These are phyloP conservation scores for Odontesthes bonariensis DNA, from an alignment of 2,113 vertebrate genomes.

Conservation along the genomic window DNA sequence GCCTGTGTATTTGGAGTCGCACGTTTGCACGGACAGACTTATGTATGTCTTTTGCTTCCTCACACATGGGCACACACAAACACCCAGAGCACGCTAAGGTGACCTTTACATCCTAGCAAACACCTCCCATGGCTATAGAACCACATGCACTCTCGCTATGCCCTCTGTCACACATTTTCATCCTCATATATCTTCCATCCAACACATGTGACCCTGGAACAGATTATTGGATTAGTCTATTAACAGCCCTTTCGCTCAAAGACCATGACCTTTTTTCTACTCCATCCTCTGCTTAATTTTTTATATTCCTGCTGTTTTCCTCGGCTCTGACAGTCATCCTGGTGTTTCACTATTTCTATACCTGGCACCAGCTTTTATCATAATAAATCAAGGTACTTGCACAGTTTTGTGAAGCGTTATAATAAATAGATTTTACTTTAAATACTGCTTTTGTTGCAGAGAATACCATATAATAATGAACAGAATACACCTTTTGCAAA, in stretches of 20 bases:
- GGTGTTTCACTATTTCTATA: background rate
- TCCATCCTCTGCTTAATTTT: conserved; percentile 10
- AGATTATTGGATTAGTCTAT: conserved; percentile 59
- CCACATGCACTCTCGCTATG: background rate
- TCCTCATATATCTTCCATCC: conserved; percentile 32
- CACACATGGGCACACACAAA: conserved; percentile 12
- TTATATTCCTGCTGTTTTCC: background rate
- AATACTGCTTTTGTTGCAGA: background rate
- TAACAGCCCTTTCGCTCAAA: conserved; percentile 31
- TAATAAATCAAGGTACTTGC: too few species aligned
- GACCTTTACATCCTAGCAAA: conserved; percentile 53
- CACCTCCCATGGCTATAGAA: conserved; percentile 20
- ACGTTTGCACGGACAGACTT: background rate
- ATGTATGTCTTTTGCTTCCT: background rate
- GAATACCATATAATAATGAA: too few species aligned
- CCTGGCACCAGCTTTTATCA: too few species aligned
- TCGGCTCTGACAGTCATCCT: background rate
- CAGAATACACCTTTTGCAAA: too few species aligned
- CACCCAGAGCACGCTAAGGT: conserved; percentile 44
- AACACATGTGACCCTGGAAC: conserved; percentile 33
- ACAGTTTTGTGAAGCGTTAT: too few species aligned
- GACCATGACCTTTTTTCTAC: conserved; percentile 32
- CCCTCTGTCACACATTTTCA: conserved; percentile 24
- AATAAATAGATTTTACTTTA: background rate
- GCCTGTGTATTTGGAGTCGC: background rate